A percentile compares a stretch with the other conserved stretches of the same genome.
These are phyloP conservation scores for Ochotona princeps DNA, from an alignment of 2,113 vertebrate genomes.

Conservation along the genomic window DNA sequence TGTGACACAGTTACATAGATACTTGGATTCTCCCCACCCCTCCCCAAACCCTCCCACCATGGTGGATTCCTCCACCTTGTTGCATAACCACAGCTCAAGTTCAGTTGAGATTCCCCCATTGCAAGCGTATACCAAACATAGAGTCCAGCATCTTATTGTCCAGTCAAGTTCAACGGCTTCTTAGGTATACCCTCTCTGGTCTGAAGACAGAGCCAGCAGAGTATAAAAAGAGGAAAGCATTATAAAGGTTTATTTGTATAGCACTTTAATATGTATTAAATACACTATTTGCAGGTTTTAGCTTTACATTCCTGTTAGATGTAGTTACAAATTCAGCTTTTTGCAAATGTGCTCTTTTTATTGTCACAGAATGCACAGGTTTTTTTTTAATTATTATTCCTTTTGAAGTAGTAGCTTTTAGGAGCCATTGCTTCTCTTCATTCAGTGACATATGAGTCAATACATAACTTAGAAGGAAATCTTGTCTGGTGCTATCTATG, in stretches of 20 bases:
- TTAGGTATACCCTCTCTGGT: too few relatives aligned
- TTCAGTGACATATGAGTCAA: constrained; percentile 75
- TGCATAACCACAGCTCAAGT: too few relatives aligned
- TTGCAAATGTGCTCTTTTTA: constrained; percentile 49
- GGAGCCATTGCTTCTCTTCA: constrained; percentile 78
- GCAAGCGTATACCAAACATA: too few relatives aligned
- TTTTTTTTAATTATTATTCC: constrained; percentile 44
- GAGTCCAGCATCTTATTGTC: too few relatives aligned
- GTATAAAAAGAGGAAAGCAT: constrained; percentile 62
- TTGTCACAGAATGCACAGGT: constrained; percentile 76
- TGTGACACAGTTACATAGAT: too few relatives aligned
- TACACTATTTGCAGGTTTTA: constrained; percentile 59
- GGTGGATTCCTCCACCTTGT: too few relatives aligned
- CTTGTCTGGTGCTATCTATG: constrained; percentile 77
- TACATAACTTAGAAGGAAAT: constrained; percentile 75
- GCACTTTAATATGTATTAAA: constrained; percentile 50
- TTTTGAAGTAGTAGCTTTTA: constrained; percentile 67
- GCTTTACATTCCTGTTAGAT: constrained; percentile 74
- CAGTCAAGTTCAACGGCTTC: too few relatives aligned
- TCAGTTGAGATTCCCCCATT: too few relatives aligned
- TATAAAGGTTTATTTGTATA: constrained; percentile 63
- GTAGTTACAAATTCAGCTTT: constrained; percentile 76
- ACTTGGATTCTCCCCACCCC: too few relatives aligned
- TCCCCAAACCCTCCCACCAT: too few relatives aligned
- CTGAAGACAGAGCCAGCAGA: too few relatives aligned